Evolutionary conservation across 2,888 invertebrate genomes (phyloP).

Genomic region (Parascotia fuliginaria): DNA sequence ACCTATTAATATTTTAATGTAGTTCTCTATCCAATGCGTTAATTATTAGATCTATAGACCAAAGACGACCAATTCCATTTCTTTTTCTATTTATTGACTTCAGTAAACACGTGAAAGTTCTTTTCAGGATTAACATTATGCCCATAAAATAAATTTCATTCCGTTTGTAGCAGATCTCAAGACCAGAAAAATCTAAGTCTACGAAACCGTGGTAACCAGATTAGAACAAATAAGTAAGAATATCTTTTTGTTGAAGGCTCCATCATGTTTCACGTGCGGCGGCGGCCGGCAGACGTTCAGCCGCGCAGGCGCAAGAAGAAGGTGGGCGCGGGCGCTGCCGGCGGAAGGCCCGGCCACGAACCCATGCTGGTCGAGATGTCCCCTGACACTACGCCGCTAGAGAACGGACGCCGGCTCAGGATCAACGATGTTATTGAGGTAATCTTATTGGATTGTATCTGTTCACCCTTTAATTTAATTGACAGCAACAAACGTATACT

Average conservation of each 20-base stretch:
- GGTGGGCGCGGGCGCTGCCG: constrained; percentile 75
- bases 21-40: no score
- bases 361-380: constrained; percentile 91
- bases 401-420: constrained; percentile 88
- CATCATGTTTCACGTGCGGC: constrained; percentile 98
- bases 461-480: no score
- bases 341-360: constrained; percentile 86
- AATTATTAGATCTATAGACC: no score
- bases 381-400: constrained; percentile 89
- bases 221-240: not conserved
- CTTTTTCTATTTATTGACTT: no score
- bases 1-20: no score
- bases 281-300: constrained; percentile 95
- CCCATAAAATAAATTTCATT: no score
- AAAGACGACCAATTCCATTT: no score
- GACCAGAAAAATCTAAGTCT: not conserved
- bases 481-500: no score
- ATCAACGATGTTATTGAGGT: constrained; percentile 89
- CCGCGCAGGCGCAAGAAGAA: constrained; percentile 96
- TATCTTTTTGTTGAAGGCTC: constrained; percentile 88
- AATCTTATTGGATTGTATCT: no score
- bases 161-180: no score
- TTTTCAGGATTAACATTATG: no score
- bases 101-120: no score
- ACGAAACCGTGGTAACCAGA: not conserved